These are phyloP conservation scores for Campylomormyrus tamandua DNA, from an alignment of 2,113 vertebrate species.

Conservation along the genomic window DNA sequence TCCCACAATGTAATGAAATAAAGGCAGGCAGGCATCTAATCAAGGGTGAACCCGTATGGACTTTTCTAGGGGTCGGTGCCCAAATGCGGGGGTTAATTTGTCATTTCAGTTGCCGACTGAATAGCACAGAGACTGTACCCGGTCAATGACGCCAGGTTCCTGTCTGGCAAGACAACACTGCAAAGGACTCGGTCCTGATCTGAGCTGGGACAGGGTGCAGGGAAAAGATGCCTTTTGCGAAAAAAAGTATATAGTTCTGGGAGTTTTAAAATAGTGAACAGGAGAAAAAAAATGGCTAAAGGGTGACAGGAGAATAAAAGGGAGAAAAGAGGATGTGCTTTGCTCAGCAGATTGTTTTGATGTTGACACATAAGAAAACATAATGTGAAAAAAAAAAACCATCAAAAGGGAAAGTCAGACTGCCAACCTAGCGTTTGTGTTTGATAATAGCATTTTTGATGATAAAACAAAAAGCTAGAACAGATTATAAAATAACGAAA, in stretches of 20 bases:
- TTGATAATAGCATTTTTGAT: slow-evolving; percentile 5
- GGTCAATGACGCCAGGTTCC: not conserved
- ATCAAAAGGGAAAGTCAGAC: not conserved
- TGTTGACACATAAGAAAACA: slow-evolving; percentile 26
- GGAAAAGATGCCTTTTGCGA: too few relatives aligned
- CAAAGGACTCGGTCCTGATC: not conserved
- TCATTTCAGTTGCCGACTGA: not conserved
- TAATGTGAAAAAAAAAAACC: not conserved
- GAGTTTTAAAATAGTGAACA: not conserved
- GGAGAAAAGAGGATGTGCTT: slow-evolving; percentile 14
- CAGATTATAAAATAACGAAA: not conserved
- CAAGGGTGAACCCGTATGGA: not conserved
- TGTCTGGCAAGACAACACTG: not conserved
- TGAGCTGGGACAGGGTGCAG: not conserved
- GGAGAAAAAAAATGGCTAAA: slow-evolving; percentile 14
- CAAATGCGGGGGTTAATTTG: not conserved
- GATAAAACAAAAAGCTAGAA: not conserved
- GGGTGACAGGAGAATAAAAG: not conserved
- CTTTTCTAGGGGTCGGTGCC: not conserved
- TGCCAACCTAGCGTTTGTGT: not conserved
- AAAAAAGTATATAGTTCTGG: not conserved
- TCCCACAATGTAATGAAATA: too few relatives aligned
- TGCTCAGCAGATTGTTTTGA: slow-evolving; percentile 31
- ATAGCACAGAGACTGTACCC: not conserved
- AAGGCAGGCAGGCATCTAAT: not conserved